Evolutionary conservation across 2,113 vertebrate species (phyloP), one percentile per base, ranked within the genome.

Genomic region (Oostethus manadensis): DNA sequence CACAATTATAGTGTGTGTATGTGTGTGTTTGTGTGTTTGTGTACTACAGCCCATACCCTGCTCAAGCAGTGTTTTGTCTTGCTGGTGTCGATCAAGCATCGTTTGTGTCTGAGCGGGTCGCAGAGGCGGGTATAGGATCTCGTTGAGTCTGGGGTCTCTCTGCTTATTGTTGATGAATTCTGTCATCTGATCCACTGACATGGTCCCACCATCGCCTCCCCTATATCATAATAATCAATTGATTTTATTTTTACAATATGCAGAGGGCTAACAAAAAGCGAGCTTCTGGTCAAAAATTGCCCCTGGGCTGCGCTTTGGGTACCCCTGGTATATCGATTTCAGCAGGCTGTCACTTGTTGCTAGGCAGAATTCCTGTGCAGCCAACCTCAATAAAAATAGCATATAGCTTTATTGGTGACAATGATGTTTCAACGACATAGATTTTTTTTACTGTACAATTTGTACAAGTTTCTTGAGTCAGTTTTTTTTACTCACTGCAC

Each of bases 161-260:
- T 98, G 97, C 71, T 92, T 98, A 35, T 90, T 88, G 76, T 99
- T 99, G 86, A 98, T 92, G 58, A 99, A 98, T 56, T 98, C 97
- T 55, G 93, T 97, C 95, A 99, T 94, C 87, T 97, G 92, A 61
- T 99, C 94, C 21, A 96, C 89, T 0, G 90, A 93, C 77, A 99
- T 81, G 61, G 89, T 87, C 0, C 90, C 90, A 66, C 90, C 90
- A 51, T 90, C 91, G 58, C 89, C 92, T 77, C 94, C 97, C 60
- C 97, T 99, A 38, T 46, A 9, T 46, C 4, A 21, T 23, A 10
- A 51, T 3, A 1, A 53, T 11, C 15, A 16, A 22, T 15, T 23
- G 1, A 21, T 2, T 15, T 26, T 53, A 33, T 16, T 29, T 53
- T 53, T 15, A 4, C 8, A 14, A 53, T 33, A 14, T 13, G 15